Percentiles rank a stretch among this genome's conserved stretches.
phyloP scores from a whole-genome alignment of 2,888 invertebrate genomes.

The Physocephala rufipes region DNA sequence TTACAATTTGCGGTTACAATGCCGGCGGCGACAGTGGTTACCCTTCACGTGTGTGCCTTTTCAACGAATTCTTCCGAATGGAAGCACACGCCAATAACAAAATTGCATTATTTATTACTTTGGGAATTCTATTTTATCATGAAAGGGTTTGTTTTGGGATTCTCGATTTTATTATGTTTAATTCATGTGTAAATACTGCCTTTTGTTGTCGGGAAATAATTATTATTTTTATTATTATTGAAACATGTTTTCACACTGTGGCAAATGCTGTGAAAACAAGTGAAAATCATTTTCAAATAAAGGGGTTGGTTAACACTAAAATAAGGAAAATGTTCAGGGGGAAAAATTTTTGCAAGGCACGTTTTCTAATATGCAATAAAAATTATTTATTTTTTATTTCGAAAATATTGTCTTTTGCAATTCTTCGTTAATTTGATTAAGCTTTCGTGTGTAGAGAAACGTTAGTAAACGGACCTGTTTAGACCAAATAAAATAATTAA shows the following conservation, averaged over 20 bases:
- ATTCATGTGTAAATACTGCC: constrained; percentile 44
- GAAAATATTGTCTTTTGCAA: neutral
- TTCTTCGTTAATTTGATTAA: too few relatives aligned
- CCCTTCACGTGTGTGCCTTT: constrained; percentile 13
- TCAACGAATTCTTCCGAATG: neutral
- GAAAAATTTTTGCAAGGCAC: constrained; percentile 47
- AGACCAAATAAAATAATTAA: too few relatives aligned
- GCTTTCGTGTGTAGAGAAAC: too few relatives aligned
- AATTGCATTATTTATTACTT: constrained; percentile 53
- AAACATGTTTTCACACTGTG: constrained; percentile 63
- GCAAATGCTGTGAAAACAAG: constrained; percentile 52
- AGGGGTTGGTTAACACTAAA: constrained; percentile 18
- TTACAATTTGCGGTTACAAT: constrained; percentile 44
- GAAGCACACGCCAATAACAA: constrained; percentile 44
- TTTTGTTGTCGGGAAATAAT: constrained; percentile 29
- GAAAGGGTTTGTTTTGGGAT: constrained; percentile 35
- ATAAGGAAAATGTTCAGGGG: too few relatives aligned
- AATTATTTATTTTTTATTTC: constrained; percentile 55
- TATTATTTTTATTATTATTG: constrained; percentile 48
- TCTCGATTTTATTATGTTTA: constrained; percentile 16
- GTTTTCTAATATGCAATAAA: constrained; percentile 55
- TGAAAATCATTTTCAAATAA: constrained; percentile 22
- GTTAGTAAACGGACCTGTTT: too few relatives aligned
- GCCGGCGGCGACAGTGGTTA: neutral
- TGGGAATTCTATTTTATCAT: constrained; percentile 37